phyloP scores from a whole-genome alignment of 2,113 vertebrate species.

The Telmatochromis sp. region DNA sequence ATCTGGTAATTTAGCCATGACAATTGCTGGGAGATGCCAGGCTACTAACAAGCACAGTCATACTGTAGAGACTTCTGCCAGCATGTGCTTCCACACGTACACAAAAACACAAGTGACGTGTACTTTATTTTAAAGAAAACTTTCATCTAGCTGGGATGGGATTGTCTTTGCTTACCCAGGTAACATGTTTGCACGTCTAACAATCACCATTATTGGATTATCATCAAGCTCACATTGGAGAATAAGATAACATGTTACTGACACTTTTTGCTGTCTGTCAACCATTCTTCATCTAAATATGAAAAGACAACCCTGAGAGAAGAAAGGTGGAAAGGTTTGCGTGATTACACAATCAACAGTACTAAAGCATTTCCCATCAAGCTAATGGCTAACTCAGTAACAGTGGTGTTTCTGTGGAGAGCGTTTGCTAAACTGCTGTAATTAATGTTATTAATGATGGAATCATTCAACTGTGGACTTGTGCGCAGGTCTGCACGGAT shows the following conservation, averaged over 20 bases:
- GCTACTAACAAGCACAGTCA: slow-evolving; percentile 10
- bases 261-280: not conserved
- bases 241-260: not conserved
- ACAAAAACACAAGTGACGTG: not conserved
- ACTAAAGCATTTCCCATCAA: slow-evolving; percentile 9
- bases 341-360: slow-evolving; percentile 7
- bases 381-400: slow-evolving; percentile 36
- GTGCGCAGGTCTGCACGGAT: slow-evolving; percentile 22
- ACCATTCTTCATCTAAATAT: not conserved
- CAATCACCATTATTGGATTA: not conserved
- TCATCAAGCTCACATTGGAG: not conserved
- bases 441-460: slow-evolving; percentile 53
- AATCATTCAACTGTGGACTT: slow-evolving; percentile 40
- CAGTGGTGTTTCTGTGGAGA: slow-evolving; percentile 27
- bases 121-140: slow-evolving; percentile 9
- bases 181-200: not conserved
- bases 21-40: not conserved
- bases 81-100: not conserved
- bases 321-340: not conserved
- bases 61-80: not conserved
- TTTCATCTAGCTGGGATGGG: not conserved
- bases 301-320: not conserved
- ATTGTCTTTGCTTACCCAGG: not conserved
- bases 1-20: slow-evolving; percentile 26
- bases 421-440: slow-evolving; percentile 8